These are phyloP conservation scores for Agrilus mali DNA, from an alignment of 2,888 invertebrate species.

Conservation along the genomic window DNA sequence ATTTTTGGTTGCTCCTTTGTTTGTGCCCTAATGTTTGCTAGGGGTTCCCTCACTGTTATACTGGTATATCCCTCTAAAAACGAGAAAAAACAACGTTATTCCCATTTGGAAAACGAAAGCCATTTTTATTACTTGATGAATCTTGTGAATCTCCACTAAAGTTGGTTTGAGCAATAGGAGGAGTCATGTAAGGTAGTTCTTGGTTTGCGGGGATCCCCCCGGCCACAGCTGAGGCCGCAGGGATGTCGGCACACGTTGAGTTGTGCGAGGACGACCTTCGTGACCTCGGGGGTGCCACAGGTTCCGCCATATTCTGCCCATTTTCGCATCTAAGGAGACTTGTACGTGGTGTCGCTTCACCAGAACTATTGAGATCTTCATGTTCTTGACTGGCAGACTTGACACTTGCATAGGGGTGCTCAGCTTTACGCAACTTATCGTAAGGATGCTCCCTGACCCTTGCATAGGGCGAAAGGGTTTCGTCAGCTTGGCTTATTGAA, in stretches of 20 bases:
- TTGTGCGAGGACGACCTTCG: constrained; percentile 38
- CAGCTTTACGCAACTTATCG: constrained; percentile 38
- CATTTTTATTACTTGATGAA: constrained; percentile 53
- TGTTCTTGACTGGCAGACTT: constrained; percentile 35
- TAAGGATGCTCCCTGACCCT: constrained; percentile 47
- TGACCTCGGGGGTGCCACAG: constrained; percentile 38
- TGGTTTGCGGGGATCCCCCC: constrained; percentile 78
- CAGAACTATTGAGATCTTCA: constrained; percentile 15
- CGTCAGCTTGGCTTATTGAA: constrained; percentile 42
- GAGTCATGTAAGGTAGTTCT: constrained; percentile 82
- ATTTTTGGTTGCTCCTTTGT: constrained; percentile 37
- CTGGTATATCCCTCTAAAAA: constrained; percentile 78
- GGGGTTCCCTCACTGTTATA: constrained; percentile 79
- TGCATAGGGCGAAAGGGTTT: constrained; percentile 45
- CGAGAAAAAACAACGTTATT: background rate
- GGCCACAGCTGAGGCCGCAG: constrained; percentile 77
- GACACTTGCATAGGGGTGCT: constrained; percentile 64
- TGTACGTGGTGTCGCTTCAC: constrained; percentile 14
- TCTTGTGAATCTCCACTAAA: constrained; percentile 89
- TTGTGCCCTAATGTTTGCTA: constrained; percentile 64
- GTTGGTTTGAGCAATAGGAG: constrained; percentile 50
- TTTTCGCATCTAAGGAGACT: constrained; percentile 3
- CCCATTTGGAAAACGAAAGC: background rate
- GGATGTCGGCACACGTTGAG: constrained; percentile 47
- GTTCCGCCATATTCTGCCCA: constrained; percentile 16